Conservation (phyloP, 2,888 invertebrate species). For the Argyresthia albistria region DNA sequence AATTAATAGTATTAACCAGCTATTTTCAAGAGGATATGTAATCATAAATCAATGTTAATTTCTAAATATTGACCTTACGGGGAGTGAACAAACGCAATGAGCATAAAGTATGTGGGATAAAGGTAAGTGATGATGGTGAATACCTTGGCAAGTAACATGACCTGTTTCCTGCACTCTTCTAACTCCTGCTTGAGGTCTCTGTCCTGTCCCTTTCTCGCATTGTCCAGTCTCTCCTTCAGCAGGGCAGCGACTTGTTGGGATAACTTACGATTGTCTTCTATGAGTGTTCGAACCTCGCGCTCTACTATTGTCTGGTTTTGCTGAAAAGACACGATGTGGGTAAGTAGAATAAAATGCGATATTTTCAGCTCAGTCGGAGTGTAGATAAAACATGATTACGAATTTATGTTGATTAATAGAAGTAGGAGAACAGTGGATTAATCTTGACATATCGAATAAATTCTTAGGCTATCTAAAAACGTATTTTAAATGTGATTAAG, state of each 20-base stretch:
- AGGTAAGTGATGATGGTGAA: no score
- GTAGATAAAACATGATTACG: background rate
- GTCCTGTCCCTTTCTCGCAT: constrained; percentile 23
- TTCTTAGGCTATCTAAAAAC: no score
- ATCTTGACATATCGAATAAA: no score
- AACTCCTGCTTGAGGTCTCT: constrained; percentile 34
- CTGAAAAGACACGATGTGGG: constrained; percentile 21
- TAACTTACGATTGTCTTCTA: constrained; percentile 52
- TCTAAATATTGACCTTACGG: no score
- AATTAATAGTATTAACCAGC: no score
- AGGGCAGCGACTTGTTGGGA: constrained; percentile 53
- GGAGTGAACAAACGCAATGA: no score
- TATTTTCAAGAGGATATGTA: no score
- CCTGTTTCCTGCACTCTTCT: constrained; percentile 45
- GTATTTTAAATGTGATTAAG: no score
- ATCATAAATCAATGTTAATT: no score
- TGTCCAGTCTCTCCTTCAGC: constrained; percentile 46
- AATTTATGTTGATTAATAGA: background rate
- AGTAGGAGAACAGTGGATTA: background rate
- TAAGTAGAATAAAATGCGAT: background rate
- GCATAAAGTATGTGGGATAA: no score
- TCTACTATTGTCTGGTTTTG: constrained; percentile 53
- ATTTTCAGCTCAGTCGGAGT: background rate
- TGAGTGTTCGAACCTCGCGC: constrained; percentile 49
- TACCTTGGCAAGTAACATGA: constrained; percentile 44